phyloP scores from a whole-genome alignment of 2,888 invertebrate genomes.

The Stratiomys singularior region DNA sequence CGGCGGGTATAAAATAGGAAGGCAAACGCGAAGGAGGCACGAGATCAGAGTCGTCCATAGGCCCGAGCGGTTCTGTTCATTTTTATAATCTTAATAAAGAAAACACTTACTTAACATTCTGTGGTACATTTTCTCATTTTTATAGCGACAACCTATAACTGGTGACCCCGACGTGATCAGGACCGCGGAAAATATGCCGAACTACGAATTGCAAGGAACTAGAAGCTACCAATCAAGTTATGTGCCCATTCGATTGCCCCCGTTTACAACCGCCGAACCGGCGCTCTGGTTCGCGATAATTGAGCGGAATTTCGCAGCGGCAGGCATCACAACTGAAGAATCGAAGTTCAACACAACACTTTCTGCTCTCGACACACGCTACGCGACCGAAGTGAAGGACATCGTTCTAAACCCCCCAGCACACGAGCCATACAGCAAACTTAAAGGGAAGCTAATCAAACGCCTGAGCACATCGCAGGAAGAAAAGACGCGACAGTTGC shows the following conservation, averaged over 20 bases:
- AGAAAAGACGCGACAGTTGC: background rate
- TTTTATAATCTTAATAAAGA: too few species aligned
- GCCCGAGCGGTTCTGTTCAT: too few species aligned
- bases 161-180: too few species aligned
- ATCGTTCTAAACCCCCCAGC: background rate
- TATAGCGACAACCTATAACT: too few species aligned
- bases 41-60: too few species aligned
- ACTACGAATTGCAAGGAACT: background rate
- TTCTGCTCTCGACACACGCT: too few species aligned
- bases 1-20: too few species aligned
- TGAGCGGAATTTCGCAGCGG: background rate
- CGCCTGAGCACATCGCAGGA: slow-evolving; percentile 5
- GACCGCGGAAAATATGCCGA: background rate
- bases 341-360: background rate
- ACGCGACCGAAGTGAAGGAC: background rate
- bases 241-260: background rate
- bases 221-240: background rate
- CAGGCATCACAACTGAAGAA: background rate
- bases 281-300: background rate
- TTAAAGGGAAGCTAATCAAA: background rate
- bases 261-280: background rate
- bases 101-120: too few species aligned
- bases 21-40: too few species aligned
- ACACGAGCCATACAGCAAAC: background rate
- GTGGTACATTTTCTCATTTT: too few species aligned